Evolutionary conservation across 2,888 invertebrate genomes (phyloP).

Genomic region (Drosophila tripunctata): DNA sequence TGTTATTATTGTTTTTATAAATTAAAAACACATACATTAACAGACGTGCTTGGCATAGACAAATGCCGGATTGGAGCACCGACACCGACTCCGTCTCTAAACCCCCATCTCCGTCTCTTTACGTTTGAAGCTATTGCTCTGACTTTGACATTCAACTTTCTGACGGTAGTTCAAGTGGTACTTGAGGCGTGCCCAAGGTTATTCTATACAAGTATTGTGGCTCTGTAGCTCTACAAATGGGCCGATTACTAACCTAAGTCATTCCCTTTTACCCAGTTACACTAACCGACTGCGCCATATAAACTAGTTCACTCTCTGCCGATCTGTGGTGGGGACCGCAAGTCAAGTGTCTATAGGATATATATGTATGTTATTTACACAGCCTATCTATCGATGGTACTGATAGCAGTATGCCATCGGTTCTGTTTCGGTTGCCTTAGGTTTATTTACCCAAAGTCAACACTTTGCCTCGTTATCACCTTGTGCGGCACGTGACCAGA

Average conservation of each 20-base stretch:
- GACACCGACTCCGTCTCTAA: background rate
- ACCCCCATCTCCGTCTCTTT: background rate
- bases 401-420: slow-evolving; percentile 31
- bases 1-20: slow-evolving; percentile 26
- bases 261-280: slow-evolving; percentile 56
- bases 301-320: slow-evolving; percentile 6
- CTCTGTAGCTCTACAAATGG: slow-evolving; percentile 14
- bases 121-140: slow-evolving; percentile 15
- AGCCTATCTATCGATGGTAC: slow-evolving; percentile 48
- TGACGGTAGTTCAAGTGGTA: slow-evolving; percentile 70
- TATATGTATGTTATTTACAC: slow-evolving; percentile 54
- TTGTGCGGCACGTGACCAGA: slow-evolving; percentile 55
- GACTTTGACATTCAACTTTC: slow-evolving; percentile 74
- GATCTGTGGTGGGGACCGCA: background rate
- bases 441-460: slow-evolving; percentile 19
- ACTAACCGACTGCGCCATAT: slow-evolving; percentile 42
- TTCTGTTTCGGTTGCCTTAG: slow-evolving; percentile 5
- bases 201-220: too few species aligned
- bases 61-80: slow-evolving; percentile 30
- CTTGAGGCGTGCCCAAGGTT: slow-evolving; percentile 46
- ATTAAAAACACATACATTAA: slow-evolving; percentile 7
- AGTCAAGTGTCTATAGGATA: slow-evolving; percentile 10
- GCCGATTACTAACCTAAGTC: slow-evolving; percentile 53
- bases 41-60: slow-evolving; percentile 57
- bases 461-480: slow-evolving; percentile 39